phyloP scores from a whole-genome alignment of 1,140 invertebrate species.

The Drosophila seguyi region DNA sequence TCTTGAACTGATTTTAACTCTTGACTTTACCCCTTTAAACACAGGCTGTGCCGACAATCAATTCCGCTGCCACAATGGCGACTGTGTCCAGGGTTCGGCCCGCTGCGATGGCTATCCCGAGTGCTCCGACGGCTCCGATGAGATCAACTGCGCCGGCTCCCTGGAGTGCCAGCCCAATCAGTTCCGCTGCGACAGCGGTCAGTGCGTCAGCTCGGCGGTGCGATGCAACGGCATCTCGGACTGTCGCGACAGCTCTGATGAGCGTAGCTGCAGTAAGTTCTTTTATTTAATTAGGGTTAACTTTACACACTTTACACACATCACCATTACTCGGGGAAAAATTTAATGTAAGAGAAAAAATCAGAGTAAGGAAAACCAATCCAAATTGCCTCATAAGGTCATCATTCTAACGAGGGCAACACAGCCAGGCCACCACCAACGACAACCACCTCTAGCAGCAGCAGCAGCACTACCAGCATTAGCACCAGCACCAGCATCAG shows the following conservation, averaged over 20 bases:
- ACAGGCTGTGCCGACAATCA: constrained; percentile 86
- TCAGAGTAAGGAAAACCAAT: neutral
- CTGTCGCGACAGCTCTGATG: constrained; percentile 91
- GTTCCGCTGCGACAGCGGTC: constrained; percentile 86
- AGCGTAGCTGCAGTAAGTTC: constrained; percentile 88
- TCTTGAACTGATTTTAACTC: neutral
- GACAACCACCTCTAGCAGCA: constrained; percentile 4
- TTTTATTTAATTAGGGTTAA: neutral
- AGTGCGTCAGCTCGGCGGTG: constrained; percentile 86
- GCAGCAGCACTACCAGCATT: neutral
- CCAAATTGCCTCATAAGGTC: constrained; percentile 48
- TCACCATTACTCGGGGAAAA: neutral
- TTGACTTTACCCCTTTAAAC: constrained; percentile 44
- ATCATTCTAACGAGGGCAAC: constrained; percentile 10
- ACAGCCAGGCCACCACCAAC: constrained; percentile 17
- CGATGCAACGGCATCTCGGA: constrained; percentile 89
- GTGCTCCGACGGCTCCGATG: constrained; percentile 92
- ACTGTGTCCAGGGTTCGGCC: constrained; percentile 88
- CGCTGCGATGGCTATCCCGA: constrained; percentile 90
- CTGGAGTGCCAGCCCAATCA: constrained; percentile 85
- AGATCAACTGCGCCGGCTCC: constrained; percentile 86
- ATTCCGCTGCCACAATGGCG: constrained; percentile 87
- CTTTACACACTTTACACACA: neutral
- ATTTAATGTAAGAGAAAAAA: neutral
- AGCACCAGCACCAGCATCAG: constrained; percentile 14